These are phyloP conservation scores for Aviceda subcristata DNA, from an alignment of 2,113 vertebrate genomes.

Conservation along the genomic window DNA sequence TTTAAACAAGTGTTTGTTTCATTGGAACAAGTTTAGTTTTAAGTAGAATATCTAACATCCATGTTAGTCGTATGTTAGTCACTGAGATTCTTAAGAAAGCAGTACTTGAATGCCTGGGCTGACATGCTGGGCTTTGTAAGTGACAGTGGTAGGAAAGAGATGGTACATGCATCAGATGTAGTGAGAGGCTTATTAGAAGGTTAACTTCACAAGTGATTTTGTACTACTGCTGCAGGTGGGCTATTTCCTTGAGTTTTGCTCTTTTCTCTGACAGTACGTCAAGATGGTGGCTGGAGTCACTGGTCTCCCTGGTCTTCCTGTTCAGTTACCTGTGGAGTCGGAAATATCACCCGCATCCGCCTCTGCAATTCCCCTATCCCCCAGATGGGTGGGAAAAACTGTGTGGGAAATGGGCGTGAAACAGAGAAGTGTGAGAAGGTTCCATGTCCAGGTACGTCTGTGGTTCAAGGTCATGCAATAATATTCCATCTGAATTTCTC, in stretches of 20 bases:
- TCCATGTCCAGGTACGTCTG: constrained; percentile 86
- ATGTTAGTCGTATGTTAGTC: neutral
- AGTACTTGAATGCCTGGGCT: neutral
- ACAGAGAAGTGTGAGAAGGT: constrained; percentile 86
- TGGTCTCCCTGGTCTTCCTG: constrained; percentile 98
- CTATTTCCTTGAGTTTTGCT: neutral
- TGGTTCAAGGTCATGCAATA: neutral
- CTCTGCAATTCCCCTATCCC: constrained; percentile 95
- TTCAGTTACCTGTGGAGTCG: constrained; percentile 89
- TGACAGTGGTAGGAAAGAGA: neutral
- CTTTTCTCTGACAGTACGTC: constrained; percentile 79
- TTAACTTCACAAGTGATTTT: neutral
- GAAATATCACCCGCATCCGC: constrained; percentile 92
- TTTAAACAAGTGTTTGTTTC: neutral
- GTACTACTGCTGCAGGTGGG: neutral
- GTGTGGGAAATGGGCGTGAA: constrained; percentile 88
- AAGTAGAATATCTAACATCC: neutral
- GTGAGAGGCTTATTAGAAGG: neutral
- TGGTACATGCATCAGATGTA: neutral
- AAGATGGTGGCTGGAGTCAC: constrained; percentile 95
- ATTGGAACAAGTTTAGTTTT: neutral
- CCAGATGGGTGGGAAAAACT: constrained; percentile 90
- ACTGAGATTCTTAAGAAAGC: neutral
- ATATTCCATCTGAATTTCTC: neutral
- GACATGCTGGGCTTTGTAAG: neutral